Evolutionary conservation across 2,888 invertebrate species (phyloP), one percentile per base, ranked within the genome.

Genomic region (Campoplex nolae): DNA sequence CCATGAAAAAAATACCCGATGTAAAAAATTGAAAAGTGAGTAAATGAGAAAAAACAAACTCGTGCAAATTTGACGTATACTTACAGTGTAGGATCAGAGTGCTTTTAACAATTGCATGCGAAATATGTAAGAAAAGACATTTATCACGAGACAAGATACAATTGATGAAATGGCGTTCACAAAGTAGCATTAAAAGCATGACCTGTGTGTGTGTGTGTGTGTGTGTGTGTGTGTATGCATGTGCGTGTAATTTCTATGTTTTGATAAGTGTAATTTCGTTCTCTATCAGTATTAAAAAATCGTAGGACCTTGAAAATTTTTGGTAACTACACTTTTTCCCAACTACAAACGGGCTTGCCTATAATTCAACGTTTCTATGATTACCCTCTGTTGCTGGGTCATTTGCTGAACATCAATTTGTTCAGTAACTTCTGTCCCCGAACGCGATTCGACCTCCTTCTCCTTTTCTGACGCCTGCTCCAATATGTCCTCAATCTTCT

Each of bases 321-420:
- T 38, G 3, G 3, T 13, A 51, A 35, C 35, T 48, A 77, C 67
- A 23, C 23, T 18, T 58, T 28, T 42, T 75, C 67, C 16, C 42
- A 35, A 76, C 67, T 82, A 87, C 74, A 74, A 67, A 77, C 68
- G 80, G 32, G 73, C 76, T 84, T 83, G 83, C 83, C 65, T 80
- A 86, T 75, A 76, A 84, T 88, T 16, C 85, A 77, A 83, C 88
- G 80, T 88, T 84, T 75, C 82, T 83, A 88, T 65, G 91, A 92
- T 94, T 94, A 94, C 94, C 94, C 94, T 93, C 90, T 93, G 92
- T 89, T 94, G 92, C 90, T 94, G 94, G 88, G 89, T 93, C 89
- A 92, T 90, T 68, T 90, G 91, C 85, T 91, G 93, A 88, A 87
- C 88, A 83, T 93, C 91, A 89, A 90, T 90, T 84, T 91, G 91